Percentiles rank a stretch among this genome's conserved stretches.
Conservation (phyloP, 2,888 invertebrate species). For the Pteria penguin region DNA sequence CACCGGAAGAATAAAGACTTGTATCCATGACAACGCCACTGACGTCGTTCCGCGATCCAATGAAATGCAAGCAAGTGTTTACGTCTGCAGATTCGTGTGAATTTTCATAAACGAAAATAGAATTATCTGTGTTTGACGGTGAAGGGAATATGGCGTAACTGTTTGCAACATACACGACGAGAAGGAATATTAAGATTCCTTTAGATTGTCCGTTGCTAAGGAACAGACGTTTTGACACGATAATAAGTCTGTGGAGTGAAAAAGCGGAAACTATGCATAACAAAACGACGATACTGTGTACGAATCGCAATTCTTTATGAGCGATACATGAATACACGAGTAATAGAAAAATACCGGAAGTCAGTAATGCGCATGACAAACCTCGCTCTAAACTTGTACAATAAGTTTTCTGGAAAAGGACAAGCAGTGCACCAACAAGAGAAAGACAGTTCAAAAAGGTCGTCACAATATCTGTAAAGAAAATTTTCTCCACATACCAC, state of each 20-base stretch:
- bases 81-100: slow-evolving; percentile 54
- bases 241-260: slow-evolving; percentile 34
- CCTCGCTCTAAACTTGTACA: neutral
- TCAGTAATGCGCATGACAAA: neutral
- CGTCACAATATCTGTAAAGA: slow-evolving; percentile 24
- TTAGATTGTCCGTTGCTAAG: neutral
- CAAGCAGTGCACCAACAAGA: no score
- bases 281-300: slow-evolving; percentile 50
- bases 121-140: neutral
- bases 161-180: slow-evolving; percentile 17
- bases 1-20: slow-evolving; percentile 58
- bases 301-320: slow-evolving; percentile 52
- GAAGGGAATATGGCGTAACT: slow-evolving; percentile 44
- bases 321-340: slow-evolving; percentile 37
- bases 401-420: no score
- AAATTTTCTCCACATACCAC: slow-evolving; percentile 34
- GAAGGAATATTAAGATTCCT: neutral
- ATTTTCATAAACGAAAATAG: slow-evolving; percentile 48
- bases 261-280: slow-evolving; percentile 40
- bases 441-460: neutral
- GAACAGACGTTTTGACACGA: neutral
- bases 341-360: neutral
- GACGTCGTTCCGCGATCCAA: slow-evolving; percentile 58
- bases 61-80: slow-evolving; percentile 61
- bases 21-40: slow-evolving; percentile 65